Evolutionary conservation across 2,797 vertebrate species (phyloP).

Genomic region (Periparus ater): DNA sequence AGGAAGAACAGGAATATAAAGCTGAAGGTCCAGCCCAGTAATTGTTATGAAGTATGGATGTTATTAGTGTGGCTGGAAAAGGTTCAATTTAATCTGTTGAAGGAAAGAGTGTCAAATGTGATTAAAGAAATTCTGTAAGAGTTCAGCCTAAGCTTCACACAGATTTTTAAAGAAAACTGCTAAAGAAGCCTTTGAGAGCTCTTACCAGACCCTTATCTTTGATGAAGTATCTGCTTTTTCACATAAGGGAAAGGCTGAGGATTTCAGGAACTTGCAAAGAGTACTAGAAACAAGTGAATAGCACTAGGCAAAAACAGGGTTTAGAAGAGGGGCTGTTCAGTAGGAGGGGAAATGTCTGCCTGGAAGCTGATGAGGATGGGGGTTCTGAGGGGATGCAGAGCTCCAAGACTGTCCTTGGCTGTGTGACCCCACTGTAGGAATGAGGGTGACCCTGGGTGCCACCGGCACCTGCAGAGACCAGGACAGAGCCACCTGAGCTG

Average conservation of each 20-base stretch:
- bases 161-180: neutral
- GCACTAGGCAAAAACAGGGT: neutral
- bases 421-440: neutral
- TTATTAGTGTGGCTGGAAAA: neutral
- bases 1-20: neutral
- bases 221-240: neutral
- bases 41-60: neutral
- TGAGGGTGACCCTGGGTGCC: neutral
- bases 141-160: neutral
- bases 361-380: neutral
- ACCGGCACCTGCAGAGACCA: neutral
- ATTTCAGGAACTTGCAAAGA: neutral
- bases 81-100: neutral
- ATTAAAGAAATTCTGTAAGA: neutral
- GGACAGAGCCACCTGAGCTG: rapidly evolving
- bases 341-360: neutral
- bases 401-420: rapidly evolving
- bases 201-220: neutral
- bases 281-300: neutral
- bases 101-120: neutral
- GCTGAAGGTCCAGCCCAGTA: neutral
- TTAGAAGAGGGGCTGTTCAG: neutral
- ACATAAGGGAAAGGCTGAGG: neutral
- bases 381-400: neutral
- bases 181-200: neutral